Evolutionary conservation across 2,113 vertebrate genomes (phyloP), one percentile per base, ranked within the genome.

Genomic region (Balaeniceps rex): DNA sequence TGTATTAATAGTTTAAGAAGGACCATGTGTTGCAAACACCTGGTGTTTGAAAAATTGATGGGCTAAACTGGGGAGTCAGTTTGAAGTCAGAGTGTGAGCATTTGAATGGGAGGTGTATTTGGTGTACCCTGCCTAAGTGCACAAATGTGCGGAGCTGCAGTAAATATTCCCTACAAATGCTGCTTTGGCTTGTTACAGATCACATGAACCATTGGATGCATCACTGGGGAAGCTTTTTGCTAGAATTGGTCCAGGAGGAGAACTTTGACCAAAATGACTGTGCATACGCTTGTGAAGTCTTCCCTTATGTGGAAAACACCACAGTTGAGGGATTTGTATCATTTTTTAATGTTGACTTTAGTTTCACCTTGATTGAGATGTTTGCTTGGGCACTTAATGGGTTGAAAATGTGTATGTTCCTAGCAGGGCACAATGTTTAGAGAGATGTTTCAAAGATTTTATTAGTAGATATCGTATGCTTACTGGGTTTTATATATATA

Each of bases 21-120:
- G 58, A 52, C 3, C 3, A 2, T 9, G 51, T 65, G 1, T 42
- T 5, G 3, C 77, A 55, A 31, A 57, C 24, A 7, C 3, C 4
- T 19, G 31, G 3, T 64, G 34, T 31, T 57, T 64, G 47, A 57
- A 44, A 69, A 60, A 28, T 22, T 13, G 28, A 21, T 40, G 61
- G 52, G 24, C 42, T 61, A 1, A 44, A 74, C 34, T 6, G 12
- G 49, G 57, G 55, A 16, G 40, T 54, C 23, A 24, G 12, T 46
- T 3, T 58, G 69, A 52, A 63, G 36, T 18, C 17, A 11, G 40
- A 64, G 24, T 29, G 16, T 44, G 68, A 21, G 36, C 8, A 4
- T 55, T 29, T 14, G 38, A 19, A 10, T 5, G 12, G 28, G 6
- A 17, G 17, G 6, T 21, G 14, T 33, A 2, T 3, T 23, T 10